Evolutionary conservation across 2,888 invertebrate species (phyloP), one percentile per base, ranked within the genome.

Genomic region (Boloria euphrosyne): DNA sequence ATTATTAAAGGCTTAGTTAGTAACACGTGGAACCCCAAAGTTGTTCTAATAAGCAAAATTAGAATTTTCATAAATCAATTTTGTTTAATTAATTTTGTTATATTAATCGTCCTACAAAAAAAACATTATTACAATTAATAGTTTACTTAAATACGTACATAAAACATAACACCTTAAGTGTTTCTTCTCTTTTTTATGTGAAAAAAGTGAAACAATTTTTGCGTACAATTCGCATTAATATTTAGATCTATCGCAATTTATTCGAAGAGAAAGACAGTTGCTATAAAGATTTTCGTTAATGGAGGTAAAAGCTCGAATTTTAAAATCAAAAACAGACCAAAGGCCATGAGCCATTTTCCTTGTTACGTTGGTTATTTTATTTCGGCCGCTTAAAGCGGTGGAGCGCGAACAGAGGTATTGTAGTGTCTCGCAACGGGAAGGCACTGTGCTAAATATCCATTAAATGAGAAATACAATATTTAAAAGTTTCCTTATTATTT

Each of bases 381-480:
- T 67, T 69, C 65, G 18, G 58, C 51, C 62, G 58, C 62, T 65
- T 69, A 67, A 54, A 64, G 53, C 53, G 51, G 62, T 16, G 49
- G 50, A 54, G 58, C 58, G 13, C 50, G 58, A 66, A 67, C 67
- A 67, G 65, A 67, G 65, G 67, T 62, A 62, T 54, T 59, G 55
- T 62, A 49, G 62, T 65, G 44, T 52, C 58, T 58, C 10, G 58
- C 16, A 55, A 46, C 57, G 54, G 58, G 50, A 14, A 17, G 44
- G 52, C n/a, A 57, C 22, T 60, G 60, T 51, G 50, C 38, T 63
- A 50, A 44, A 10, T 47, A 43, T 50, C 38, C 55, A 60, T 46
- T 55, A 38, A 47, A 49, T 59, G 49, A 59, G 31, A 18, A 38
- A 38, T 14, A 7, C 18, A 50, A 50, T 50, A 18, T 31, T 59